These are phyloP conservation scores for Decapterus maruadsi DNA, from an alignment of 2,797 vertebrate species.

Conservation along the genomic window DNA sequence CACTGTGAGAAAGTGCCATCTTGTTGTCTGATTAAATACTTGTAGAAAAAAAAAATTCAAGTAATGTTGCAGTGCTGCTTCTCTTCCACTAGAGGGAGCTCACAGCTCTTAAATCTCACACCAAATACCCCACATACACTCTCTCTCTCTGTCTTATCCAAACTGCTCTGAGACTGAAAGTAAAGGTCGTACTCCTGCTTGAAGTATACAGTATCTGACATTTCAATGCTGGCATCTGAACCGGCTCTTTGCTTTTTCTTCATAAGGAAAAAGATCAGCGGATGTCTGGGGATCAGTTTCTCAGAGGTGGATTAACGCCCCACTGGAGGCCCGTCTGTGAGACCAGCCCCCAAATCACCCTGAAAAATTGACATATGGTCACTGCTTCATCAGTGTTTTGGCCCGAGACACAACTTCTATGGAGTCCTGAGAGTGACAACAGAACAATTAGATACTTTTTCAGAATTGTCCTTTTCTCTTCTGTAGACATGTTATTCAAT, in stretches of 20 bases:
- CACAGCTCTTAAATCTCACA: constrained; percentile 55
- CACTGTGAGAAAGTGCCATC: constrained; percentile 76
- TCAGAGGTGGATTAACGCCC: constrained; percentile 9
- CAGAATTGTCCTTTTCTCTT: neutral
- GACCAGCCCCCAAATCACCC: constrained; percentile 8
- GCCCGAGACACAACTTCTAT: neutral
- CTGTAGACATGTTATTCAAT: neutral
- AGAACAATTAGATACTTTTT: neutral
- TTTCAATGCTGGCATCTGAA: constrained; percentile 30
- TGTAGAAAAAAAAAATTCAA: constrained; percentile 81
- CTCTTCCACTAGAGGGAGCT: constrained; percentile 79
- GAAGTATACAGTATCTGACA: constrained; percentile 26
- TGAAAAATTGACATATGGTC: constrained; percentile 2
- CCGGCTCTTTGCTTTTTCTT: neutral
- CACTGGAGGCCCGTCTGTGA: neutral
- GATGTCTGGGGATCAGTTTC: constrained; percentile 20
- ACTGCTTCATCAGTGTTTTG: neutral
- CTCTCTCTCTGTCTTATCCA: constrained; percentile 1
- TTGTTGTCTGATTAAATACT: constrained; percentile 75
- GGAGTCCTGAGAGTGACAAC: constrained; percentile 39
- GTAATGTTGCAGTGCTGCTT: constrained; percentile 76
- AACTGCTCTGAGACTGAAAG: constrained; percentile 17
- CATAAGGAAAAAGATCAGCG: constrained; percentile 12
- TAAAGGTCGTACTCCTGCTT: constrained; percentile 30
- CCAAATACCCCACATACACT: neutral